Conservation (phyloP, 2,113 vertebrate genomes). For the Saccopteryx bilineata region DNA sequence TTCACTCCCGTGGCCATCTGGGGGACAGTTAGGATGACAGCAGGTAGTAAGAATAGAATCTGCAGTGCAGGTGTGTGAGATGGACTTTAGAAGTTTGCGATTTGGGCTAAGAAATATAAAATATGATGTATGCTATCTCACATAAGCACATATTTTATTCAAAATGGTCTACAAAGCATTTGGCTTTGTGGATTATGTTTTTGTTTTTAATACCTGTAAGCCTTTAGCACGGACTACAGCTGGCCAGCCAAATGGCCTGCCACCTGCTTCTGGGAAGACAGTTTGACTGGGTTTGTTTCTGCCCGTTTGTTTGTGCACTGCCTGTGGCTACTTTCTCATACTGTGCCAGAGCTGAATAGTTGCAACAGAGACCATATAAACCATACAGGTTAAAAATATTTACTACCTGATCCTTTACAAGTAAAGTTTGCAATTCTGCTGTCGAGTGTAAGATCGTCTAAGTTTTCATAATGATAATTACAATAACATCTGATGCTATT, state of each 20-base stretch:
- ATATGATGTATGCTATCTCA: background rate
- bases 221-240: background rate
- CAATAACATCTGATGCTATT: background rate
- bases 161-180: background rate
- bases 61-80: background rate
- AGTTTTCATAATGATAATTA: slow-evolving; percentile 10
- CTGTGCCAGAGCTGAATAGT: background rate
- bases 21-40: background rate
- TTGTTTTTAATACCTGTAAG: slow-evolving; percentile 24
- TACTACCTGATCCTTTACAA: background rate
- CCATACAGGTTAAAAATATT: slow-evolving; percentile 40
- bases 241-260: background rate
- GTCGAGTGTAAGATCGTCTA: background rate
- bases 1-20: background rate
- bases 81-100: background rate
- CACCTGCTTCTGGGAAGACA: background rate
- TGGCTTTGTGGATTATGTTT: background rate
- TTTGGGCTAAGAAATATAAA: background rate
- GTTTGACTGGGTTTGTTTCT: background rate
- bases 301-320: background rate
- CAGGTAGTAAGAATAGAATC: background rate
- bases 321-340: background rate
- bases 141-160: background rate
- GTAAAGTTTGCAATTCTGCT: background rate
- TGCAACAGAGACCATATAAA: background rate